Base-by-base conservation (phyloP, 64 coral and sea anemone genomes). In the Montipora capricornis region DNA sequence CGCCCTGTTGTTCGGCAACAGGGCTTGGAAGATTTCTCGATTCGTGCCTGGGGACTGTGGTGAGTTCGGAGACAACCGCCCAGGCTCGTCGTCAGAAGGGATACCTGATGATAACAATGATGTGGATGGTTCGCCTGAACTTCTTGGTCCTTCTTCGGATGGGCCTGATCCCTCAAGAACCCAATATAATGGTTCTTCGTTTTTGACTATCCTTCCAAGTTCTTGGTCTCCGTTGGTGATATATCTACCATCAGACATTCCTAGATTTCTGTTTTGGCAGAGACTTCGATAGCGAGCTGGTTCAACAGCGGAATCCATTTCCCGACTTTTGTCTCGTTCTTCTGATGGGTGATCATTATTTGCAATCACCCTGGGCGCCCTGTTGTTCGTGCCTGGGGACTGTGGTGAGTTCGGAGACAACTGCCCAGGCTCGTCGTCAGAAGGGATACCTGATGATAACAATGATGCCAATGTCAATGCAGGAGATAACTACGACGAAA, bases 21-120 rank as follows among this genome's bases (percentile, higher is more conserved):
- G 19, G 9, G 82, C 37, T 48, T 86, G 82, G 61, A 71, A 86
- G n/a, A 64, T 10, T 49, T 71, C 82, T 86, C 68, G 82, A 86
- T 9, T 15, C 20, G 14, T 19, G 16, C 15, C 76, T 15, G 62
- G 44, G 11, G 10, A 6, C n/a, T 46, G 66, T 11, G 37, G 8
- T 19, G 44, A 8, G 20, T 49, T 22, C 4, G 62, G 53, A 6
- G 53, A 57, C 53, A 57, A 37, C 37, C 2, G 37, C 37, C 1
- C 37, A 37, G 37, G 53, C 53, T 57, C 53, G 53, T 8, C 11
- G 53, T 57, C 11, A 11, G 67, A 49, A 49, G 82, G 66, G 7
- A 49, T 71, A 11, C 19, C 82, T 86, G 47, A 19, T 13, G 19
- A 71, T 5, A 19, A 50, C 17, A 78, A 20, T 14, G 12, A 19